Conservation (phyloP, 1,140 invertebrate genomes). For the Drosophila tropicalis region DNA sequence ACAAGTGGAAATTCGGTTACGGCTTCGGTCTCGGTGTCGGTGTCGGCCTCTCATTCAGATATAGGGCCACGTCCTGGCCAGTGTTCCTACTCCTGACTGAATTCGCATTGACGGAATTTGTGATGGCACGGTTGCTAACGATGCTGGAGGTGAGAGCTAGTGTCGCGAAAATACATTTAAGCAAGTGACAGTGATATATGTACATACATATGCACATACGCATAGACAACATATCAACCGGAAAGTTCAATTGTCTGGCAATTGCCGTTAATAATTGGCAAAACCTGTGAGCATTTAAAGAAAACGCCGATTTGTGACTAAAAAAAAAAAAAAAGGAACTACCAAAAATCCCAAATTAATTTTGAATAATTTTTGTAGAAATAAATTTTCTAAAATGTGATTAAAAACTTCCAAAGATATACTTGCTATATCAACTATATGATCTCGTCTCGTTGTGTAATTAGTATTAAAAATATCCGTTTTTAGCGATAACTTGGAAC, state of each 20-base stretch:
- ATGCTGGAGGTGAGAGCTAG: conserved; percentile 40
- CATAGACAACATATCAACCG: neutral
- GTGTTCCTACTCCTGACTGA: conserved; percentile 15
- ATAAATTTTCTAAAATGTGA: too few species aligned
- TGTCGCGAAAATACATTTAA: conserved; percentile 1
- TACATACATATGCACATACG: neutral
- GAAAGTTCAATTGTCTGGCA: too few species aligned
- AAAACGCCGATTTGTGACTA: neutral
- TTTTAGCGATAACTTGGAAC: too few species aligned
- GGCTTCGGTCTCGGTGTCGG: conserved; percentile 18
- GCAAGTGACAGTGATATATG: neutral
- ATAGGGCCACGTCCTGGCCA: conserved; percentile 44
- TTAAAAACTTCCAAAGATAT: too few species aligned
- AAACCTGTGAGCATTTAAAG: neutral
- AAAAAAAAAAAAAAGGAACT: neutral
- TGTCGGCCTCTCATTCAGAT: conserved; percentile 22
- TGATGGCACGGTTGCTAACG: conserved; percentile 45
- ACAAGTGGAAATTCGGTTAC: conserved; percentile 21
- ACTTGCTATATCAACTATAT: too few species aligned
- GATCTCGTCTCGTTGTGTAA: too few species aligned
- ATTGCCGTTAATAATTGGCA: too few species aligned
- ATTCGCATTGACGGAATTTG: conserved; percentile 28
- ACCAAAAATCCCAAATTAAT: too few species aligned
- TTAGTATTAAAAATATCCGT: too few species aligned
- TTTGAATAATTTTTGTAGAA: too few species aligned